Percentiles rank a stretch among this genome's conserved stretches.
Evolutionary conservation across 2,113 vertebrate species (phyloP).

Genomic region (Rhinoderma darwinii): DNA sequence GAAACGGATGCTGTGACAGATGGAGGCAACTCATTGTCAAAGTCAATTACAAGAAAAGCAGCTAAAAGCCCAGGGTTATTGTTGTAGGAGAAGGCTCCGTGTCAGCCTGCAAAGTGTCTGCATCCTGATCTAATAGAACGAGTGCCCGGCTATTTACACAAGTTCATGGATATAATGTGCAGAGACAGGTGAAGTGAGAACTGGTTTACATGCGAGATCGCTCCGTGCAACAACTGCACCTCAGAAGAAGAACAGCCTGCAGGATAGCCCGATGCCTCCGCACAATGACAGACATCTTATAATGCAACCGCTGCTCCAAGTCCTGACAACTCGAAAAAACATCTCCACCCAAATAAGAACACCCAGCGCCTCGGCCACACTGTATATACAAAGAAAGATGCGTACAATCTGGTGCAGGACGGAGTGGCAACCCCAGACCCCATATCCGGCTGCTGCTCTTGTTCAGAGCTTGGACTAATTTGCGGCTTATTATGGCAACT

Average conservation of each 20-base stretch:
- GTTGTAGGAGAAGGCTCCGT: neutral
- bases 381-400: no score
- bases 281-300: no score
- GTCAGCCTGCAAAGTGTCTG: neutral
- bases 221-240: neutral
- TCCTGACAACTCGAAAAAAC: no score
- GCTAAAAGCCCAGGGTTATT: constrained; percentile 7
- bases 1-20: constrained; percentile 28
- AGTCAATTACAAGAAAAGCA: constrained; percentile 26
- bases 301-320: no score
- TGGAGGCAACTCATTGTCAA: constrained; percentile 29
- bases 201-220: neutral
- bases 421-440: neutral
- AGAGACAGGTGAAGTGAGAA: neutral
- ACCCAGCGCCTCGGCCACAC: no score
- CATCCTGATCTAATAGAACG: neutral
- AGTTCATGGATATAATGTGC: neutral
- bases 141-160: neutral
- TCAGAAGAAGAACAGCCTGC: neutral
- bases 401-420: no score
- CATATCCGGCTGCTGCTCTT: constrained; percentile 28
- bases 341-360: no score
- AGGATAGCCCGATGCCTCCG: no score
- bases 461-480: constrained; percentile 38
- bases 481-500: constrained; percentile 36